Conservation (phyloP, 2,113 vertebrate genomes). For the Xiphias gladius region DNA sequence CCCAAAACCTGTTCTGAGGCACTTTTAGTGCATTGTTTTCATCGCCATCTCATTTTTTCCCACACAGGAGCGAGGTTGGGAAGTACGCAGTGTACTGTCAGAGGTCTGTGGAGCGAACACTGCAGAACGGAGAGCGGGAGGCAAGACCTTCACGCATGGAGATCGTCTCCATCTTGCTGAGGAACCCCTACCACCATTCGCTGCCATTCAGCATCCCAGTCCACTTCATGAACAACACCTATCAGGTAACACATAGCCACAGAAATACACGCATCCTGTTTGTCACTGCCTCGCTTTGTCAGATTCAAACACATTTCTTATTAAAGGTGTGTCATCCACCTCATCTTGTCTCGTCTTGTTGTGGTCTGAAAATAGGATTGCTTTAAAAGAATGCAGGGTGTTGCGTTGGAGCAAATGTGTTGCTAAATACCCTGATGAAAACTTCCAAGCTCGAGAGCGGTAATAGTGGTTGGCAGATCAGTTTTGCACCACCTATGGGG, state of each 20-base stretch:
- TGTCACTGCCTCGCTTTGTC: background rate
- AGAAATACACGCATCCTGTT: background rate
- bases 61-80: constrained; percentile 88
- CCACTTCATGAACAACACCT: constrained; percentile 92
- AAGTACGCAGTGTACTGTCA: constrained; percentile 93
- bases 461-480: background rate
- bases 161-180: constrained; percentile 91
- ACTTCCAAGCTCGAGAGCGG: background rate
- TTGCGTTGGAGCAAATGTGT: background rate
- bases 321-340: too few relatives aligned
- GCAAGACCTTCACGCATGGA: constrained; percentile 93
- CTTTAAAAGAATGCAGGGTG: background rate
- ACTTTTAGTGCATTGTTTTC: background rate
- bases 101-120: constrained; percentile 87
- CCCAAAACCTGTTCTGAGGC: background rate
- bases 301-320: background rate
- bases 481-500: background rate
- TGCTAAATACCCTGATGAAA: background rate
- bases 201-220: constrained; percentile 94
- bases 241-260: constrained; percentile 84
- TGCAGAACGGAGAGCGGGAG: constrained; percentile 89
- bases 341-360: too few relatives aligned
- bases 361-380: background rate
- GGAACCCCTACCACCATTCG: constrained; percentile 93
- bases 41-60: background rate